Base-by-base conservation (phyloP, 2,797 vertebrate genomes). In the Clarias fuscus region DNA sequence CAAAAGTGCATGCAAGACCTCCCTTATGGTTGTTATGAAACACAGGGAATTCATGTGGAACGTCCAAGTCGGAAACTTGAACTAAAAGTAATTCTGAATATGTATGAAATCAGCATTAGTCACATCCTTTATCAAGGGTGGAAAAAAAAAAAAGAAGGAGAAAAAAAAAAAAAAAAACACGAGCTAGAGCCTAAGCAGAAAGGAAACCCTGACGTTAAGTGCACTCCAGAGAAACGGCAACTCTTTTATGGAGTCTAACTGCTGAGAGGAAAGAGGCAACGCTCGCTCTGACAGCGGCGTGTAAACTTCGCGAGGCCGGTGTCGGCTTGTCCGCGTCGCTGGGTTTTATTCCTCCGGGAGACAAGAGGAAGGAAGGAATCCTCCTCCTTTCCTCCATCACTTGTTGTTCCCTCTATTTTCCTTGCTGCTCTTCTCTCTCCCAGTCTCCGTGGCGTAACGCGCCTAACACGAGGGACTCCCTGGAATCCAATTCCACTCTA, bases 401-500 rank as follows among this genome's bases (percentile, higher is more conserved):
- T 85, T 77, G 10, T 53, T 82, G 58, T 48, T 20, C 72, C 30
- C n/a, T 72, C 7, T 58, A 58, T 37, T 75, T 27, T 92, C 92
- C 91, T 89, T 91, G 89, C 92, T 91, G 89, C 91, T 92, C 88
- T 92, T 90, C 92, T 91, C 93, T 88, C 93, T 92, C 89, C 89
- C 80, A 53, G 5, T 77, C 24, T 73, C 85, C 83, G 40, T 80
- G 92, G 89, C 86, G 88, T 93, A 92, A 92, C 91, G 81, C 90
- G 85, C 89, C 87, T 87, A 91, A 90, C 94, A 94, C 92, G 75
- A 67, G 94, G 93, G 94, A 95, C 89, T 87, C 86, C 86, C 86
- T 71, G 83, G 88, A 91, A 93, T 93, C 91, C 92, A 93, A 92
- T 93, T 94, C 92, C 91, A 91, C 90, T 91, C 90, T 89, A 94